phyloP scores from a whole-genome alignment of 2,797 vertebrate genomes.

The Gadopsis bispinosus region DNA sequence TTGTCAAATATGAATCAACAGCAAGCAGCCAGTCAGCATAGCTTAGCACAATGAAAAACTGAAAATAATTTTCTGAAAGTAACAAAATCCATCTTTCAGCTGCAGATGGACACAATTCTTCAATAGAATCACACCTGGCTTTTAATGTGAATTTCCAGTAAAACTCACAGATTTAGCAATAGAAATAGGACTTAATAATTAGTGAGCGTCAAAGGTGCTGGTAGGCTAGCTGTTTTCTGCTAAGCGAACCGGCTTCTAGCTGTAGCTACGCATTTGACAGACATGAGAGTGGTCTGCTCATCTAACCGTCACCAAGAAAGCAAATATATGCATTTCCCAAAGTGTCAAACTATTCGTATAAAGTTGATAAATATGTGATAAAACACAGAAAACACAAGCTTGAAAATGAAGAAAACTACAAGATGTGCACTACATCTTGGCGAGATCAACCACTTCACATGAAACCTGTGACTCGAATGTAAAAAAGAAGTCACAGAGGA shows the following conservation, averaged over 20 bases:
- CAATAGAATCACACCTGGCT: background rate
- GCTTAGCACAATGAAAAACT: background rate
- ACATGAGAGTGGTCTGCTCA: background rate
- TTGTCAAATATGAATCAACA: background rate
- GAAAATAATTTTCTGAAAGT: background rate
- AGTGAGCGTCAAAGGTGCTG: no score
- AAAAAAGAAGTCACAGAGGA: background rate
- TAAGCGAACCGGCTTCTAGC: background rate
- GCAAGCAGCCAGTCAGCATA: background rate
- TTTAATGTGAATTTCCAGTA: background rate
- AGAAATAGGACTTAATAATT: background rate
- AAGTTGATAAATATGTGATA: background rate
- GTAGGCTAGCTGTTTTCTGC: background rate
- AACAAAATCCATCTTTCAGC: no score
- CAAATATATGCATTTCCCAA: background rate
- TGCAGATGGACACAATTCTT: no score
- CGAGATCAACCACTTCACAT: background rate
- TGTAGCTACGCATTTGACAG: background rate
- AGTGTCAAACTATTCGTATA: background rate
- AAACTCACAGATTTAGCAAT: background rate
- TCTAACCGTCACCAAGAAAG: background rate
- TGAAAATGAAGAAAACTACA: background rate
- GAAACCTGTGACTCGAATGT: conserved; percentile 10
- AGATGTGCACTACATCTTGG: background rate
- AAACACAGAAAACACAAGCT: background rate